Conservation (phyloP, 2,113 vertebrate species). For the Psammodynastes pulverulentus region DNA sequence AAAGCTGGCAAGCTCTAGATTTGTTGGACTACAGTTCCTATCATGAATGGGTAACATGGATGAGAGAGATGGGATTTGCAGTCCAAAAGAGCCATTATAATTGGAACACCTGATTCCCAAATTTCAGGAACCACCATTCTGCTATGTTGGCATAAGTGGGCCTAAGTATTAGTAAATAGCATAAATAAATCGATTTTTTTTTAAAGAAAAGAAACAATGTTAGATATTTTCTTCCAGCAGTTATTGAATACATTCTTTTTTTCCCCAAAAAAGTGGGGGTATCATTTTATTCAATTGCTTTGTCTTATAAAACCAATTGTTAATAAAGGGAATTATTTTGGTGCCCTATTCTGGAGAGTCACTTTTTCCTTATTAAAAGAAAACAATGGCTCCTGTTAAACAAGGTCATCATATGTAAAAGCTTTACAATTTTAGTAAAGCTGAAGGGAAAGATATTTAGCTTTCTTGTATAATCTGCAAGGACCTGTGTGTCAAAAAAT, state of each 20-base stretch:
- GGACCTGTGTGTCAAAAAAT: not conserved
- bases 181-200: slow-evolving; percentile 28
- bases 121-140: not conserved
- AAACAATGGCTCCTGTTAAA: slow-evolving; percentile 27
- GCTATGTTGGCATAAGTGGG: not conserved
- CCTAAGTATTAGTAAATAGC: not conserved
- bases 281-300: slow-evolving; percentile 55
- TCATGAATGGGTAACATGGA: not conserved
- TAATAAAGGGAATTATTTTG: slow-evolving; percentile 34
- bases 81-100: not conserved
- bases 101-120: not conserved
- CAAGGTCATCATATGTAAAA: not conserved
- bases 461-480: slow-evolving; percentile 44
- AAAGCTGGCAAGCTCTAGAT: not conserved
- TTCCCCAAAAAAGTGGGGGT: not conserved
- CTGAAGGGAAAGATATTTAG: slow-evolving; percentile 54
- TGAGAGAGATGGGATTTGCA: not conserved
- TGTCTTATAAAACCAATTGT: slow-evolving; percentile 47
- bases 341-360: slow-evolving; percentile 15
- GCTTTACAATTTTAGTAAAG: slow-evolving; percentile 48
- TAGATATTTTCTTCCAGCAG: slow-evolving; percentile 13
- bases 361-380: slow-evolving; percentile 43
- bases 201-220: slow-evolving; percentile 4
- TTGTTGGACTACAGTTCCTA: not conserved
- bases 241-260: slow-evolving; percentile 48